Base-by-base conservation (phyloP, 2,888 invertebrate genomes). In the Polietes domitor region DNA sequence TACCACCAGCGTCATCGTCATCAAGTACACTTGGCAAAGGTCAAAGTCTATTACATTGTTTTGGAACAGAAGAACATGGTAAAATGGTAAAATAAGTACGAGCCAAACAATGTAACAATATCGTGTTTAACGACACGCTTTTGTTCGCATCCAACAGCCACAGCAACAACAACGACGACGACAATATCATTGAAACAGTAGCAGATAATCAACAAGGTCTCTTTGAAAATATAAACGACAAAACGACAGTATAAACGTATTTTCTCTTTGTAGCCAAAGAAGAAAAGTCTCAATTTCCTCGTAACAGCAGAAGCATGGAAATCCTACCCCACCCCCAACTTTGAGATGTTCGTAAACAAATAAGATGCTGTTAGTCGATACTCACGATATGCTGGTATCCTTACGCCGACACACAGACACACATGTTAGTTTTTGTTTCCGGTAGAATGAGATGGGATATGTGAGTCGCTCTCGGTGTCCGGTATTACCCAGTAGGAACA, bases 21-120 rank as follows among this genome's bases (percentile, higher is more conserved):
- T 61, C 1, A 28, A 5, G 28, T n/a, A 17, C n/a, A 15, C n/a
- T 3, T 28, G 21, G 26, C 2, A 28, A 68, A 68, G 68, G 68
- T 43, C 43, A 68, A 68, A 41, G 68, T 37, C 37, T 3, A 21
- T 32, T 2, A 61, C 26, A 61, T 61, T 28, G 63, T 63, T 58
- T 58, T 4, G 26, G n/a, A n/a, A n/a, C n/a, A n/a, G n/a, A n/a
- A n/a, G n/a, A n/a, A 58, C 10, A 58, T 10, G 19, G 15, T 24
- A 53, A 19, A 53, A 21, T 53, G 4, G 53, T 9, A 21, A 53
- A 53, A 19, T 50, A 50, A 50, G n/a, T 50, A 7, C 12, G 50
- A 7, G n/a, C 15, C 50, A n/a, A 53, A 47, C 21, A 53, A 21
- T 19, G 53, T 53, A 53, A 7, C 24, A 21, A 53, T 10, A 21